Base-by-base conservation (phyloP, 2,113 vertebrate species). In the Heterochromis multidens region DNA sequence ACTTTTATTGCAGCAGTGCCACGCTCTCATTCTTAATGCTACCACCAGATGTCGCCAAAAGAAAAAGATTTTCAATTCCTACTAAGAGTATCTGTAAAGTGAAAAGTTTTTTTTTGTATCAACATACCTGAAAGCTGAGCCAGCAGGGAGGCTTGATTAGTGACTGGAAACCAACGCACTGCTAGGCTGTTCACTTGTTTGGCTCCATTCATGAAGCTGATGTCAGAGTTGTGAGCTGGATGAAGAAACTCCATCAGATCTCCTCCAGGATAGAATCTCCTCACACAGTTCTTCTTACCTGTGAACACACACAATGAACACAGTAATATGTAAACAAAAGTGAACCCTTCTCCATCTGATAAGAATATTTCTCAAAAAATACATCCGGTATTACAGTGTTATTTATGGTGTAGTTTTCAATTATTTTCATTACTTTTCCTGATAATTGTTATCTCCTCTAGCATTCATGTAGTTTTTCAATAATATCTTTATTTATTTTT, bases 231-330 rank as follows among this genome's bases (percentile, higher is more conserved):
- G 61, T 31, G 54, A 76, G 1, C 35, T 1, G 81, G 92, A 77
- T 94, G 92, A 37, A 97, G 95, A 76, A 95, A 95, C 23, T 96
- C 95, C 67, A 96, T 79, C 84, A 97, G 92, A 87, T 96, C 94
- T 88, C 97, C 96, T 12, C 97, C 97, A 0, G 97, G 91, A 63
- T 97, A 97, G 92, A 96, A 97, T 14, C 70, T 86, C 77, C 52
- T 91, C 14, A 86, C 80, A 57, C 94, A 80, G 4, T 87, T 91
- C 77, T 21, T 67, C 8, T 93, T 89, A 79, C 87, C 95, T 94
- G 81, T 56, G 21, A 74, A 84, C 2, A 77, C 13, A 72, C 57
- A 19, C 7, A 37, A 37, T 23, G 8, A 31, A 6, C 2, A 5
- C 27, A 58, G n/a, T n/a, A 57, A 57, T n/a, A 57, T 14, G 6